These are phyloP conservation scores for Tetraneura akinire DNA, from an alignment of 1,140 invertebrate genomes.

Conservation along the genomic window DNA sequence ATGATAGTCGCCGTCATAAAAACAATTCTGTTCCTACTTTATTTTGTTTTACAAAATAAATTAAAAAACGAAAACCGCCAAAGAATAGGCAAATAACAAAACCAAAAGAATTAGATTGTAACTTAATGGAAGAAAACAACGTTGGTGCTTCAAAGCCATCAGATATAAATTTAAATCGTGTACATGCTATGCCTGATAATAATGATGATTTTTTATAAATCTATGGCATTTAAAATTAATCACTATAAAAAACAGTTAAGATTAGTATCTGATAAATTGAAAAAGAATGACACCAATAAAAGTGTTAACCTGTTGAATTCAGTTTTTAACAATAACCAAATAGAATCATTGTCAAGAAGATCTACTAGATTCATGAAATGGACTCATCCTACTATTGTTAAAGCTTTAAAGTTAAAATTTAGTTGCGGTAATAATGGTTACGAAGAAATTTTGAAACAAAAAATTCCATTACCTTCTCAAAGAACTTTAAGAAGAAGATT, in stretches of 20 bases:
- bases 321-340: slow-evolving; percentile 5
- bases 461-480: slow-evolving; percentile 49
- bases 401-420: slow-evolving; percentile 52
- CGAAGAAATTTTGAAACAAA: slow-evolving; percentile 47
- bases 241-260: slow-evolving; percentile 5
- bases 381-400: slow-evolving; percentile 46
- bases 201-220: neutral
- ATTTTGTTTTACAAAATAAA: neutral
- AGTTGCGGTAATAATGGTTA: slow-evolving; percentile 36
- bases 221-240: slow-evolving; percentile 9
- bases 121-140: neutral
- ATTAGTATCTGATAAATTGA: slow-evolving; percentile 12
- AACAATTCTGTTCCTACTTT: neutral
- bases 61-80: neutral
- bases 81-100: neutral
- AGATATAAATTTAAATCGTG: neutral
- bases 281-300: slow-evolving; percentile 6
- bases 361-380: slow-evolving; percentile 23
- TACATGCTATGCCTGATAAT: neutral
- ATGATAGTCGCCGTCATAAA: slow-evolving; percentile 1
- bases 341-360: neutral
- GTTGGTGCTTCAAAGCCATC: neutral
- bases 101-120: neutral
- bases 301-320: neutral
- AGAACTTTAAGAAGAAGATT: slow-evolving; percentile 52